Evolutionary conservation across 2,797 vertebrate species (phyloP).

Genomic region (Pseudochaenichthys georgianus): DNA sequence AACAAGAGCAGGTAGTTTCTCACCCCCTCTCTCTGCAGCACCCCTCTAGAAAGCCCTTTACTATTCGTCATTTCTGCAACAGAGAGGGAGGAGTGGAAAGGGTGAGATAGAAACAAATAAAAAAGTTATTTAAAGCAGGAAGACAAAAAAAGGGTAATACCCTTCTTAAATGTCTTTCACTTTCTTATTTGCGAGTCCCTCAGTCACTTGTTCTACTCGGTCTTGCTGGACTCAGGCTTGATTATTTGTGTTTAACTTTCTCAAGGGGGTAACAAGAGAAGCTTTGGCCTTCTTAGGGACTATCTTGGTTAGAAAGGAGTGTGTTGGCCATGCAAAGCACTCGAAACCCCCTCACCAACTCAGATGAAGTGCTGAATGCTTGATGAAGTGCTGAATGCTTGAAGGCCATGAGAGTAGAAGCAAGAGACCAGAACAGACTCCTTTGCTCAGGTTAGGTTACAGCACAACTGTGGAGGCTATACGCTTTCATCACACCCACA

Average conservation of each 20-base stretch:
- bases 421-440: conserved; percentile 70
- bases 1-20: conserved; percentile 73
- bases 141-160: conserved; percentile 46
- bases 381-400: conserved; percentile 31
- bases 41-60: conserved; percentile 60
- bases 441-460: conserved; percentile 69
- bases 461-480: conserved; percentile 48
- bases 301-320: conserved; percentile 21
- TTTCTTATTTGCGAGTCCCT: conserved; percentile 14
- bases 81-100: conserved; percentile 52
- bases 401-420: conserved; percentile 57
- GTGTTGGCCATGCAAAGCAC: conserved; percentile 29
- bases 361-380: conserved; percentile 50
- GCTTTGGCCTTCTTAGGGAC: conserved; percentile 27
- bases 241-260: conserved; percentile 37
- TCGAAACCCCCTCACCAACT: conserved; percentile 35
- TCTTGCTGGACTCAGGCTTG: conserved; percentile 5
- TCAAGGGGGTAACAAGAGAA: conserved; percentile 15
- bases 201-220: conserved; percentile 11
- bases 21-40: conserved; percentile 51
- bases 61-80: conserved; percentile 67
- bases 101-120: conserved; percentile 56
- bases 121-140: conserved; percentile 64
- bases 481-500: conserved; percentile 43
- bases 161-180: conserved; percentile 51